Base-by-base conservation (phyloP, 2,888 invertebrate genomes). In the Thera obeliscata region DNA sequence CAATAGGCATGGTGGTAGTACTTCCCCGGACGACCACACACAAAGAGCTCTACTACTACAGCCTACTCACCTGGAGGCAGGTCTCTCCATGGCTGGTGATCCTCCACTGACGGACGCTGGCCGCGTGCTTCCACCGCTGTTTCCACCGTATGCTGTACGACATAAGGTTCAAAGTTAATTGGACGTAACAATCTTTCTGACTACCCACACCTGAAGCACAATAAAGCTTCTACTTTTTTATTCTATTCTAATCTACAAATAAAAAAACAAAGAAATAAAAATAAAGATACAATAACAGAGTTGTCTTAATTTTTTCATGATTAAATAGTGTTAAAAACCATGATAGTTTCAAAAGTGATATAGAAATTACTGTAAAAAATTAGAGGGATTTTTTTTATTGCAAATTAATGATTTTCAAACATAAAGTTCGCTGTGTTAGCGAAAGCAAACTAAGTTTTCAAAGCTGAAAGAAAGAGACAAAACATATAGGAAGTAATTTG, bases 21-120 rank as follows among this genome's bases (percentile, higher is more conserved):
- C 3, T 38, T 22, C 22, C 22, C 22, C 22, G 22, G 22, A 22
- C 22, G 22, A 22, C 22, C 22, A 22, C 38, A 38, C 38, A 38
- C 38, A 38, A 38, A 38, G 38, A 49, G 46, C 12, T n/a, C 4
- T 49, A 49, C 3, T 38, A 38, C 38, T 12, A 22, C 22, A 22
- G 22, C 22, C 22, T 22, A 22, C 22, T 59, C 70, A 92, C 92
- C 93, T 87, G 0, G 93, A 93, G 1, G 92, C 92, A 0, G 93
- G 93, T 64, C 93, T 70, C 70, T 93, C 93, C 0, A 91, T 71
- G 2, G 91, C 92, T 0, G 93, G 92, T 0, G 92, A 93, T 3
- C 92, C 91, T 0, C 90, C 90, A 56, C 89, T 86, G 4, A 91
- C 90, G 0, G 91, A 93, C 2, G 93, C 91, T 0, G 92, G 92